Conservation (phyloP, 1,140 invertebrate genomes). For the Paraescarpia echinospica region DNA sequence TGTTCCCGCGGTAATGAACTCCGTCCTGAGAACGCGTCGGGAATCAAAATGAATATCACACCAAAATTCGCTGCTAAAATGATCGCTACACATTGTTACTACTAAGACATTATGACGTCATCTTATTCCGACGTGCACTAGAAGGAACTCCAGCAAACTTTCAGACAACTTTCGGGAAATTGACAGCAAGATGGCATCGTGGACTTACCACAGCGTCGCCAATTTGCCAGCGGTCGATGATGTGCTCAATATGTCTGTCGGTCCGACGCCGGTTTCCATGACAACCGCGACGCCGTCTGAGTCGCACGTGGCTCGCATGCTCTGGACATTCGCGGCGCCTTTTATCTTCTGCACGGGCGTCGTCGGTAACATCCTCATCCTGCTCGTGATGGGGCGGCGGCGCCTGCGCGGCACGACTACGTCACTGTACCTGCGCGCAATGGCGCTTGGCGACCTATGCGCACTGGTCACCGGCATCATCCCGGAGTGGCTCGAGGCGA, state of each 20-base stretch:
- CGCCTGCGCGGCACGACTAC: slow-evolving; percentile 27
- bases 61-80: neutral
- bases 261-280: neutral
- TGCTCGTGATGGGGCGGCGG: slow-evolving; percentile 25
- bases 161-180: neutral
- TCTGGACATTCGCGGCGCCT: slow-evolving; percentile 29
- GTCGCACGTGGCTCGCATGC: neutral
- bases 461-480: slow-evolving; percentile 27
- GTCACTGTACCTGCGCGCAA: slow-evolving; percentile 22
- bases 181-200: neutral
- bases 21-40: neutral
- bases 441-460: slow-evolving; percentile 27
- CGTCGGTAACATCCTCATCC: slow-evolving; percentile 26
- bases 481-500: slow-evolving; percentile 27
- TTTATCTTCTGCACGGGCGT: slow-evolving; percentile 29
- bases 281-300: neutral
- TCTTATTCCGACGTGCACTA: neutral
- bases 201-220: neutral
- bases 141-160: neutral
- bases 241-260: neutral
- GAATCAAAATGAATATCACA: neutral
- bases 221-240: neutral
- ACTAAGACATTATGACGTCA: neutral
- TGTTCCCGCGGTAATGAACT: neutral
- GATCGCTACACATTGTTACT: neutral